These are phyloP conservation scores for Beroe forskalii DNA, from an alignment of 37 sponge, comb jelly and placozoan species.

Conservation along the genomic window DNA sequence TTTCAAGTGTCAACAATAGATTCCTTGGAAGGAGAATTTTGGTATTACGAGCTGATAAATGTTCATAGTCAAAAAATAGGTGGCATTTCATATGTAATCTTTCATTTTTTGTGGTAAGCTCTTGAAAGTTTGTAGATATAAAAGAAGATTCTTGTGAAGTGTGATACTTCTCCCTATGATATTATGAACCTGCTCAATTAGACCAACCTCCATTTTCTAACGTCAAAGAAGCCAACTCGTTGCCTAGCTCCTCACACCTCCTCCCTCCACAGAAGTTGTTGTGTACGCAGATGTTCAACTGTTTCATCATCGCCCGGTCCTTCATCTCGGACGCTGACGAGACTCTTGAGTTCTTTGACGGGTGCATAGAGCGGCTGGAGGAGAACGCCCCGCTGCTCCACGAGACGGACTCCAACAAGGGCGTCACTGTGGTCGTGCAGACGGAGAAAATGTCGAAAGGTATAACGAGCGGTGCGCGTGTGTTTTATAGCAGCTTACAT, in stretches of 20 bases:
- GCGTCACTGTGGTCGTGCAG: constrained; percentile 58
- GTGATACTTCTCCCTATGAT: too few relatives aligned
- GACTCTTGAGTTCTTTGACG: constrained; percentile 63
- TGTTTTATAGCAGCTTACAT: too few relatives aligned
- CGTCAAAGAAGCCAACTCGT: too few relatives aligned
- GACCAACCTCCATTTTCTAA: neutral
- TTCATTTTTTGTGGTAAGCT: too few relatives aligned
- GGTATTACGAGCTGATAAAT: too few relatives aligned
- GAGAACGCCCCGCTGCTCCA: neutral
- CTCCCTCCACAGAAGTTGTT: constrained; percentile 20
- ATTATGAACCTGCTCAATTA: too few relatives aligned
- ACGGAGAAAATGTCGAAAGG: constrained; percentile 42
- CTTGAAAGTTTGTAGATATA: too few relatives aligned
- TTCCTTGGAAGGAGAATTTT: too few relatives aligned
- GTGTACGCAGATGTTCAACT: constrained; percentile 53
- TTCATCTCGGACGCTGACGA: constrained; percentile 63
- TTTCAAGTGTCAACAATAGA: neutral
- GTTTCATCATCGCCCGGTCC: constrained; percentile 53
- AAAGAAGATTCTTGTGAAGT: too few relatives aligned
- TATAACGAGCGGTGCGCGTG: too few relatives aligned
- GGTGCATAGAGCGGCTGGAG: constrained; percentile 46
- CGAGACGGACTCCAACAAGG: neutral
- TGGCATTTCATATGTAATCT: too few relatives aligned
- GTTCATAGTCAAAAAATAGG: too few relatives aligned
- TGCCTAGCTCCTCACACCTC: neutral